Conservation (phyloP, 2,113 vertebrate species). For the Podilymbus podiceps region DNA sequence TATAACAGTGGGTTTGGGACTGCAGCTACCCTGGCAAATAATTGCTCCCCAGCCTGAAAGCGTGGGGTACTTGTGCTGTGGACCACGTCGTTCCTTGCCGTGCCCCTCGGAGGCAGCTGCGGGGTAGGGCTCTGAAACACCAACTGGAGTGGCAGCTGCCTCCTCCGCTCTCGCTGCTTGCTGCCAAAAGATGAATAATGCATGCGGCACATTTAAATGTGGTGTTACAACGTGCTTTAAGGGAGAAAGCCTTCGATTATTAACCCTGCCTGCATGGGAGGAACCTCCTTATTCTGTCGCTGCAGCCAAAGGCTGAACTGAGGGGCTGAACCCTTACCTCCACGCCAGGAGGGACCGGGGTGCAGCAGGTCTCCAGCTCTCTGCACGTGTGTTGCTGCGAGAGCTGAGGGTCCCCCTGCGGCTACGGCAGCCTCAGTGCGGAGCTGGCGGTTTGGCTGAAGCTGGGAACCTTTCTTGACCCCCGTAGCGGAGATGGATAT, state of each 20-base stretch:
- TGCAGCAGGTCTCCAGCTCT: neutral
- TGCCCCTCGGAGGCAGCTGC: neutral
- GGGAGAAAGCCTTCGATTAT: neutral
- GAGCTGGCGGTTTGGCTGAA: neutral
- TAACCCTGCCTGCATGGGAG: neutral
- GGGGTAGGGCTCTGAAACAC: neutral
- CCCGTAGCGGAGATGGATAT: neutral
- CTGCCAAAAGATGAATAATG: slow-evolving; percentile 43
- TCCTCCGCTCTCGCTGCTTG: neutral
- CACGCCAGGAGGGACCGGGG: neutral
- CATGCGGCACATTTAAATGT: slow-evolving; percentile 6
- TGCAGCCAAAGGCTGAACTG: neutral
- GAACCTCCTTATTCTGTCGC: neutral
- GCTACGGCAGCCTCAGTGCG: neutral
- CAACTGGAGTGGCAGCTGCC: slow-evolving; percentile 32
- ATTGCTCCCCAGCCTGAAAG: neutral
- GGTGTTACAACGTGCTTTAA: neutral
- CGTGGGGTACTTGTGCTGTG: neutral
- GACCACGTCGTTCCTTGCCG: neutral
- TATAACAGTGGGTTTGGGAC: neutral
- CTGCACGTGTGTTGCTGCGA: accelerated
- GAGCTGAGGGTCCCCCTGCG: neutral
- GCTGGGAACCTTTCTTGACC: neutral
- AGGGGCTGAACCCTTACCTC: neutral
- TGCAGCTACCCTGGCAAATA: neutral